Percentiles rank a stretch among this genome's conserved stretches.
These are phyloP conservation scores for Heterochromis multidens DNA, from an alignment of 2,113 vertebrate genomes.

Conservation along the genomic window DNA sequence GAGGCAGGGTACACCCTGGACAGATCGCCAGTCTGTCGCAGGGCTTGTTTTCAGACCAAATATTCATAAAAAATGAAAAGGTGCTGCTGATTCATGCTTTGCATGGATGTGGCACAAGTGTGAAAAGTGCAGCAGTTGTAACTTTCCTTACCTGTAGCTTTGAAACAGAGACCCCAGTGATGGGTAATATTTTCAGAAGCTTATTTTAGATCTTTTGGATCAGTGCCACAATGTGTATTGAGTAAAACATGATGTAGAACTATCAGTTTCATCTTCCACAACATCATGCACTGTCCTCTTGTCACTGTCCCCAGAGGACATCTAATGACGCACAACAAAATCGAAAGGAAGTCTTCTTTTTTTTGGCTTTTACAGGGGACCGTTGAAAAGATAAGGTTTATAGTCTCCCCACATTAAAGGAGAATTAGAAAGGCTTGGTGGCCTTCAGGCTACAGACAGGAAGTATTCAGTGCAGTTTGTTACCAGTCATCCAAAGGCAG, in stretches of 20 bases:
- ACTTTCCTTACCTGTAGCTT: background rate
- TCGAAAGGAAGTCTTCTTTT: slow-evolving; percentile 51
- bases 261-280: background rate
- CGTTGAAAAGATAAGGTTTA: slow-evolving; percentile 68
- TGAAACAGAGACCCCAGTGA: background rate
- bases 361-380: slow-evolving; percentile 46
- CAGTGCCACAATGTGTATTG: background rate
- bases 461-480: slow-evolving; percentile 15
- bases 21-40: too few species aligned
- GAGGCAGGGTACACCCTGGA: too few species aligned
- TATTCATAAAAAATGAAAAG: background rate
- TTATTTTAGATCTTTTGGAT: background rate
- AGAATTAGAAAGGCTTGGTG: slow-evolving; percentile 37
- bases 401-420: slow-evolving; percentile 38
- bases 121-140: background rate
- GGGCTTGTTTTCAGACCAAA: background rate
- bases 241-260: background rate
- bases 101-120: background rate
- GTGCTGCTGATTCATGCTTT: background rate
- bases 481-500: background rate
- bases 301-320: slow-evolving; percentile 42
- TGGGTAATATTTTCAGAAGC: background rate
- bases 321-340: slow-evolving; percentile 42
- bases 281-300: background rate
- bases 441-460: slow-evolving; percentile 32